Evolutionary conservation across 2,113 vertebrate genomes (phyloP), one percentile per base, ranked within the genome.

Genomic region (Nothocercus nigrocapillus): DNA sequence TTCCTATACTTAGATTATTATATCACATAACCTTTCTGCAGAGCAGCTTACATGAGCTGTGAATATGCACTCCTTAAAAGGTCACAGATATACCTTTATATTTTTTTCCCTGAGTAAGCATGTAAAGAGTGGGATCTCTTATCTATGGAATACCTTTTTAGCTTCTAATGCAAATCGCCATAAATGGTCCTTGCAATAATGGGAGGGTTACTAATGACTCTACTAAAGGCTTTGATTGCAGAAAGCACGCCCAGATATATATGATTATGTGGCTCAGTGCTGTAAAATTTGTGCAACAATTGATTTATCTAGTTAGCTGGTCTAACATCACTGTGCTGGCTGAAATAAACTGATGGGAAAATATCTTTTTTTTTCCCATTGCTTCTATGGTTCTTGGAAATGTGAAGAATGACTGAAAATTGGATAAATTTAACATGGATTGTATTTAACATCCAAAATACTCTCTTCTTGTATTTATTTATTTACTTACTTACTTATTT

Each of bases 11-110:
- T 61, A 16, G 22, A 30, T 6, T 24, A 6, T 1, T 53, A 20
- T 10, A 2, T n/a, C 22, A 34, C 32, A 34, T 22, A 25, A 22
- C 21, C 32, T 34, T 45, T 49, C 32, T 11, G 32, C 13, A 11
- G 21, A 24, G 44, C 15, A 30, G 20, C 32, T 69, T 34, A 24
- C 1, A 0, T 32, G 32, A 18, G 69, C 9, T 64, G 20, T 30
- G 21, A 38, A 19, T 3, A 4, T 62, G 53, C 12, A 36, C 0
- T 2, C 10, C 2, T 9, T 0, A 0, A 59, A 79, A 93, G 34
- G 38, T n/a, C 18, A 16, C 0, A 0, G 32, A 17, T 24, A 30
- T 27, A 24, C 20, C 49, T 19, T 86, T 28, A 49, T 11, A 20
- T 19, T 14, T 5, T 15, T 84, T 56, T n/a, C 19, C n/a, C 14